These are phyloP conservation scores for Passer domesticus DNA, from an alignment of 2,113 vertebrate genomes.

Conservation along the genomic window DNA sequence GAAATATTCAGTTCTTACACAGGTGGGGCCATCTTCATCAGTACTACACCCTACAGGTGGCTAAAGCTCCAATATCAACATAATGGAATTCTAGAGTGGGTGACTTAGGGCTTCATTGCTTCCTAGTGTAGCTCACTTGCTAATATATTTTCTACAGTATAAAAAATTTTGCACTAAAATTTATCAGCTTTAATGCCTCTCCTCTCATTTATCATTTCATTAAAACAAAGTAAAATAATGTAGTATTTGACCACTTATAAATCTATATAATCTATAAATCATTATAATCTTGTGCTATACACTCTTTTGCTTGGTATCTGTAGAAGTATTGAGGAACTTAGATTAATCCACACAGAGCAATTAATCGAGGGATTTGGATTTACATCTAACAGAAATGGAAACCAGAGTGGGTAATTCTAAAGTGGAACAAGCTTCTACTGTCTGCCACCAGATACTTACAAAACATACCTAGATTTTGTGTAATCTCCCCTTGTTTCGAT, in stretches of 20 bases:
- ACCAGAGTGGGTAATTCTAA: background rate
- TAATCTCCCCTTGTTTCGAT: background rate
- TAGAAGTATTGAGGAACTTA: background rate
- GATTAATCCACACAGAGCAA: background rate
- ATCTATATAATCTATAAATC: background rate
- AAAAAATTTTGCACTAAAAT: background rate
- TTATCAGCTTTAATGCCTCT: background rate
- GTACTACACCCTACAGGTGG: background rate
- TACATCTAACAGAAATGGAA: background rate
- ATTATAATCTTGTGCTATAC: background rate
- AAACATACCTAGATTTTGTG: background rate
- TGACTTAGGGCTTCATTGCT: background rate
- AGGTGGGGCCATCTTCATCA: background rate
- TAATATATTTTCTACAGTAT: background rate
- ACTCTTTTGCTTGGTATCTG: background rate
- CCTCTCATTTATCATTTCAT: background rate
- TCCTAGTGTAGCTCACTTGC: background rate
- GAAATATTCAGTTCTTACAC: background rate
- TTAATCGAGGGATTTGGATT: background rate
- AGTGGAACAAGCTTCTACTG: background rate
- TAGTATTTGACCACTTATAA: background rate
- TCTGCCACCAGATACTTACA: background rate
- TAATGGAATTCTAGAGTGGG: background rate
- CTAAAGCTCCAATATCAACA: background rate
- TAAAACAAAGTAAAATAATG: background rate